Evolutionary conservation across 2,113 vertebrate species (phyloP), one percentile per base, ranked within the genome.

Genomic region (Rhinoderma darwinii): DNA sequence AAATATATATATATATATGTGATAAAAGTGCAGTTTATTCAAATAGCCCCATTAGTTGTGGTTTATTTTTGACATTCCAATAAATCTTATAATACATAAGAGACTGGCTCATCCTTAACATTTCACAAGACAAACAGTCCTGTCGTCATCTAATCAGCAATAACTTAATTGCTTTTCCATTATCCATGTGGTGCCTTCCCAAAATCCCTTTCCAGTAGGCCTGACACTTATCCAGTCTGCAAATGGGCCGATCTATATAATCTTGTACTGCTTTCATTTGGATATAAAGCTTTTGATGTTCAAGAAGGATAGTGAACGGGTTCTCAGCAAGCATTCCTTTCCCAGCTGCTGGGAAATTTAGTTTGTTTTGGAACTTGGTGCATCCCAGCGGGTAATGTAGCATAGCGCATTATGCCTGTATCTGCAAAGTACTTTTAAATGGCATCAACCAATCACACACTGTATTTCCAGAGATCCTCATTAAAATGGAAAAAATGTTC

Each of bases 371-470:
- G 78, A 87, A 82, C 51, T 73, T 74, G 70, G 79, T 35, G 79
- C 79, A 87, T 87, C 77, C 84, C 86, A 87, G 79, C 37, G 63
- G 85, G 78, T 87, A 87, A 59, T 82, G 78, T 74, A 35, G 78
- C 70, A 70, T 74, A 73, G 32, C 37, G 25, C 39, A 82, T 87
- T 51, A 73, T 63, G 66, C n/a, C 27, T 37, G 66, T 41, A 82
- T 74, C 78, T 74, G 41, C 79, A 87, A 82, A 82, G 86, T 74
- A 47, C 79, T 80, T 87, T 87, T 75, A 75, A 63, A 79, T 79
- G 50, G 54, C 39, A 75, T 25, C 86, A 50, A 82, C 86, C 86
- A 87, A 87, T 87, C 78, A 75, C 66, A 82, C 56, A 82, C 70
- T 32, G 37, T n/a, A 87, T 87, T 82, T 87, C 68, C 68, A 32